Evolutionary conservation across 2,797 vertebrate genomes (phyloP), one percentile per base, ranked within the genome.

Genomic region (Danio kyathit): DNA sequence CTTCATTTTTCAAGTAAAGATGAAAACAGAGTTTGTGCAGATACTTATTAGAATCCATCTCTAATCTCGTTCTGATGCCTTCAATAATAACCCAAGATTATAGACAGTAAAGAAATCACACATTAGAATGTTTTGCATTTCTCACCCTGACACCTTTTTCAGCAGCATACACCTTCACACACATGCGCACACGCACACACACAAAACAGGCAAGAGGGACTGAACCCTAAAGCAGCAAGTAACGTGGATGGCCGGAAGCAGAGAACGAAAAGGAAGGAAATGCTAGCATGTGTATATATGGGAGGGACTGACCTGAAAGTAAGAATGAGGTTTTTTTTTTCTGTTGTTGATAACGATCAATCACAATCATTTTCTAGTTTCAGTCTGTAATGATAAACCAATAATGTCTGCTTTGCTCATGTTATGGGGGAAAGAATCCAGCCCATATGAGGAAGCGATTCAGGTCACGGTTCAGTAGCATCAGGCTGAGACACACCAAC

Each of bases 191-290:
- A 41, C 43, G 44, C 60, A 65, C 17, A 56, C 29, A 3, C 29
- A 29, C 29, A 6, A 59, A 19, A 43, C 5, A 38, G 49, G 16
- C 54, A 70, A 49, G 71, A 59, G n/a, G 48, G 67, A 83, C 71
- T 60, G 57, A 89, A 80, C 80, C 16, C 84, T 67, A 85, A 82
- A 82, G 56, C 14, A 57, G 5, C 44, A 21, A 73, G 78, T 63
- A 54, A 73, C 83, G 72, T 86, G 90, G 93, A 93, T 89, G 84
- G 88, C 89, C 87, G 85, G 90, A 93, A 91, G 88, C 56, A 17
- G 85, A 85, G 87, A 76, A n/a, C 29, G 65, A 90, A 92, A 92
- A 94, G 93, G 93, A 95, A 95, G 94, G 93, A 94, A 94, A 90
- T 91, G 88, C 84, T 77, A 90, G 89, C 88, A 81, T 87, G 83